A percentile compares a stretch with the other conserved stretches of the same genome.
phyloP scores from a whole-genome alignment of 2,113 vertebrate genomes.

The Odontophorus gujanensis region DNA sequence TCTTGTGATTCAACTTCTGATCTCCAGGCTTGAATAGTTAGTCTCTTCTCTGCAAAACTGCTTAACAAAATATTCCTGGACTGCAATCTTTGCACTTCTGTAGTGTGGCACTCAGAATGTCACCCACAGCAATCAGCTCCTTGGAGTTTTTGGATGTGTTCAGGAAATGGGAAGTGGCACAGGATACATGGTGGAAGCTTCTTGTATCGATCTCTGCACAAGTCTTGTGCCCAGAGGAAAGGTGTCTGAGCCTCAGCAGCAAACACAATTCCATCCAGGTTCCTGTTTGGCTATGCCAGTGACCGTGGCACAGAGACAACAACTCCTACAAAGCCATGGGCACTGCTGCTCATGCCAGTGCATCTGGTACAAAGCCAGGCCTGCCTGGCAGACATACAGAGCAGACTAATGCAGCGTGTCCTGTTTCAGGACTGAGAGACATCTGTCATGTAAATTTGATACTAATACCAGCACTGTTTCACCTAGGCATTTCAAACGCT shows the following conservation, averaged over 20 bases:
- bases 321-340: neutral
- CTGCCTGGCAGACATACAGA: conserved; percentile 41
- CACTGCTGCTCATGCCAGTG: neutral
- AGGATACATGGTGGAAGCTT: neutral
- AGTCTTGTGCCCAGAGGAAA: neutral
- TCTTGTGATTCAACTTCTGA: neutral
- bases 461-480: neutral
- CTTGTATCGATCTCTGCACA: fast-evolving
- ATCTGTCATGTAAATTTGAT: conserved; percentile 18
- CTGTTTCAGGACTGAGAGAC: conserved; percentile 25
- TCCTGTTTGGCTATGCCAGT: neutral
- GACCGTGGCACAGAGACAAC: neutral
- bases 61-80: neutral
- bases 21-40: neutral
- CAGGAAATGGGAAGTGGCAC: neutral
- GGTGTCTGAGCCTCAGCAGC: neutral
- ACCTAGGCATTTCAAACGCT: neutral
- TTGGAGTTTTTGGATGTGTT: neutral
- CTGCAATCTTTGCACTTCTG: neutral
- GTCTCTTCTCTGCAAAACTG: neutral
- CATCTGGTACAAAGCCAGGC: conserved; percentile 32
- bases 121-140: neutral
- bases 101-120: neutral
- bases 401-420: neutral
- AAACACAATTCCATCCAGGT: neutral